phyloP scores from a whole-genome alignment of 2,797 vertebrate species.

The Vireo griseus region DNA sequence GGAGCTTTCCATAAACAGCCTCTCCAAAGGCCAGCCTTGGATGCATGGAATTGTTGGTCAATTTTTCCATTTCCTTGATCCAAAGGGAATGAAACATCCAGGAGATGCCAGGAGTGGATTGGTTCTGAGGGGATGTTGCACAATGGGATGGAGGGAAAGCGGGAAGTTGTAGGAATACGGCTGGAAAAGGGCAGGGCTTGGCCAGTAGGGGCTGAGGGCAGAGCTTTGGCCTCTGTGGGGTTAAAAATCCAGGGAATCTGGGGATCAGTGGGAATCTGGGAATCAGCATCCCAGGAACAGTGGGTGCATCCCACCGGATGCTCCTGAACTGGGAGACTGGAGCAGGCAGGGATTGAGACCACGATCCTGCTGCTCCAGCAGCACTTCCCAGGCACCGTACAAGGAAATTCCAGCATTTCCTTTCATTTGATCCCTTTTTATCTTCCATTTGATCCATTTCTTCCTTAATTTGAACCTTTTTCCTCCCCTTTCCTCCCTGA shows the following conservation, averaged over 20 bases:
- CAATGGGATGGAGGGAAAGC: background rate
- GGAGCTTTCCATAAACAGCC: conserved; percentile 79
- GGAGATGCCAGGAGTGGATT: conserved; percentile 63
- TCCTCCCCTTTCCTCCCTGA: background rate
- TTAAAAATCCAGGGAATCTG: background rate
- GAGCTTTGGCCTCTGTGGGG: background rate
- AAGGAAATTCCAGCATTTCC: background rate
- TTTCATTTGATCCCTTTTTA: background rate
- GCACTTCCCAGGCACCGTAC: rapidly evolving
- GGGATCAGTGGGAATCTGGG: background rate
- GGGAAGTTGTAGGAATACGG: background rate
- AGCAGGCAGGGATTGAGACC: background rate
- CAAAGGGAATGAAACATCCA: conserved; percentile 64
- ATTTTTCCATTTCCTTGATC: conserved; percentile 76
- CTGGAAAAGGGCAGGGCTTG: background rate
- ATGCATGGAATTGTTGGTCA: conserved; percentile 78
- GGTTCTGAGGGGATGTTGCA: conserved; percentile 28
- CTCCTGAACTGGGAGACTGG: rapidly evolving
- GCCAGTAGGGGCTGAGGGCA: background rate
- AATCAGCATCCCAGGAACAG: rapidly evolving
- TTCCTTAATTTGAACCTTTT: background rate
- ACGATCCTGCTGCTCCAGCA: rapidly evolving
- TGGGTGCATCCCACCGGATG: rapidly evolving
- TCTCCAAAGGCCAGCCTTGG: conserved; percentile 63
- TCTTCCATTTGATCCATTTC: background rate